Conservation (phyloP, 2,797 vertebrate species). For the Poecilia picta region DNA sequence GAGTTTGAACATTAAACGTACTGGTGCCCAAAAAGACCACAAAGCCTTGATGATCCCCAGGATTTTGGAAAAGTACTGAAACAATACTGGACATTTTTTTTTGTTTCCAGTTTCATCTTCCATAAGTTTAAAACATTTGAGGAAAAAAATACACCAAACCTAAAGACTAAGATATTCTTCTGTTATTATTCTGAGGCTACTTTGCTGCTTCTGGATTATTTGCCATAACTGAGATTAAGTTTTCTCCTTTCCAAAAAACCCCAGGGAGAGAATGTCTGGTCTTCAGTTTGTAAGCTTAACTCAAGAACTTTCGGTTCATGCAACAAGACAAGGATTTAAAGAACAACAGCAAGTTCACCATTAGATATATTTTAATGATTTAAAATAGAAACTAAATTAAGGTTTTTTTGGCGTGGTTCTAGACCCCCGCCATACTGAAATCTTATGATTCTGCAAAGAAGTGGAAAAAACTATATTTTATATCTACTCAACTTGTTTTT, state of each 20-base stretch:
- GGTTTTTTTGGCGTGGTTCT: background rate
- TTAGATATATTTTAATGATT: background rate
- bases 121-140: background rate
- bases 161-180: background rate
- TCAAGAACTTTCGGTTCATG: background rate
- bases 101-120: background rate
- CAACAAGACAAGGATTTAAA: background rate
- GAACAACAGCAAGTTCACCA: background rate
- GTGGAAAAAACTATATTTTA: background rate
- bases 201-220: background rate
- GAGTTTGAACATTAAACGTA: background rate
- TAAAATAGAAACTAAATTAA: background rate
- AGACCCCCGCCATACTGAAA: background rate
- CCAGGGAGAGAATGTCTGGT: background rate
- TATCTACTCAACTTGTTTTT: background rate
- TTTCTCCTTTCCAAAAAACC: background rate
- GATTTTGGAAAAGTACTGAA: background rate
- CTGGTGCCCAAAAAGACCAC: background rate
- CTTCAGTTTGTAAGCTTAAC: background rate
- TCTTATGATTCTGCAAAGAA: background rate
- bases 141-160: background rate
- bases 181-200: background rate
- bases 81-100: background rate
- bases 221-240: background rate
- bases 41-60: background rate